Conservation (phyloP, 35 echinoderm and acorn worm genomes). For the Anneissia japonica region DNA sequence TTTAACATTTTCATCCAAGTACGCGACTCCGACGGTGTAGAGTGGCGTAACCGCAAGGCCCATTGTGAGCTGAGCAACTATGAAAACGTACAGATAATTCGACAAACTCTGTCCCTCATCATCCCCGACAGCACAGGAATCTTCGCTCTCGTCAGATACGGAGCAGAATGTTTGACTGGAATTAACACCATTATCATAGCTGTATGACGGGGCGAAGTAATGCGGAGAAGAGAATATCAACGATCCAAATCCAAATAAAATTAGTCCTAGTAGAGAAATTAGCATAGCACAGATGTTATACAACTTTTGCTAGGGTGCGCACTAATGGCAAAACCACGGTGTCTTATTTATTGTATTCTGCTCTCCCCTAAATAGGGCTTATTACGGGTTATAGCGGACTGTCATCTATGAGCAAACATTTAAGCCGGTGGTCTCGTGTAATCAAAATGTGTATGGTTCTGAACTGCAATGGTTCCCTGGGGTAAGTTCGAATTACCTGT, state of each 20-base stretch:
- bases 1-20: not conserved
- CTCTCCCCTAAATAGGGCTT: too few relatives aligned
- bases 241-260: not conserved
- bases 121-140: not conserved
- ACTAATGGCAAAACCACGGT: too few relatives aligned
- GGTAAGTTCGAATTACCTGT: too few relatives aligned
- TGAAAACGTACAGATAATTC: not conserved
- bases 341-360: too few relatives aligned
- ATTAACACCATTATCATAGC: not conserved
- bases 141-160: not conserved
- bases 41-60: not conserved
- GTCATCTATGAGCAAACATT: too few relatives aligned
- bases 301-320: too few relatives aligned
- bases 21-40: not conserved
- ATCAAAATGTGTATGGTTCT: too few relatives aligned
- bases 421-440: too few relatives aligned
- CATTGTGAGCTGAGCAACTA: not conserved
- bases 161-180: not conserved
- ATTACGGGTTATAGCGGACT: too few relatives aligned
- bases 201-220: not conserved
- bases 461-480: too few relatives aligned
- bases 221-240: not conserved
- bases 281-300: too few relatives aligned
- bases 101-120: not conserved
- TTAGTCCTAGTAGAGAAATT: not conserved